Evolutionary conservation across 2,888 invertebrate species (phyloP).

Genomic region (Rapana venosa): DNA sequence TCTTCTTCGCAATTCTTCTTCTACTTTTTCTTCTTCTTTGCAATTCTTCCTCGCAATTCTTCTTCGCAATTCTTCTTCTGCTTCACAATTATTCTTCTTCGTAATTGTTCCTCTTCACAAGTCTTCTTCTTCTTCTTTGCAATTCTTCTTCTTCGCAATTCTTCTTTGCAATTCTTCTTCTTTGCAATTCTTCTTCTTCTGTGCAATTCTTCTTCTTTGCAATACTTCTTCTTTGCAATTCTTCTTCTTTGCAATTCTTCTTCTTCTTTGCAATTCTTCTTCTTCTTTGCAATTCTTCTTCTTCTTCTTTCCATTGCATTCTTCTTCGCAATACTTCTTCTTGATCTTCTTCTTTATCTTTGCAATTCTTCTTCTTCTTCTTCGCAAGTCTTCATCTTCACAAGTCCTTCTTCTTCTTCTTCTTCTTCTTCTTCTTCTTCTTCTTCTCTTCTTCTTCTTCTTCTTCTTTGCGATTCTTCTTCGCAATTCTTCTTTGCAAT

Average conservation of each 20-base stretch:
- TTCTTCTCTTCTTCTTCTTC: not conserved
- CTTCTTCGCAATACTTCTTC: too few relatives aligned
- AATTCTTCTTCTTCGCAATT: not conserved
- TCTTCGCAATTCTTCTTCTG: constrained; percentile 30
- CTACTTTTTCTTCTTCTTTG: too few relatives aligned
- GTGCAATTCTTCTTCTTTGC: not conserved
- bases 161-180: too few relatives aligned
- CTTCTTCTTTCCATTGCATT: too few relatives aligned
- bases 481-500: too few relatives aligned
- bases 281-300: constrained; percentile 12
- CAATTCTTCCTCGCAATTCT: too few relatives aligned
- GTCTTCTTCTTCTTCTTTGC: not conserved
- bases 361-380: not conserved
- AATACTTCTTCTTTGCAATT: not conserved
- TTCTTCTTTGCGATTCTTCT: constrained; percentile 23
- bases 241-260: not conserved
- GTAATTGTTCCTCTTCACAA: too few relatives aligned
- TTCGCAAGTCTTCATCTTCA: not conserved
- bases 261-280: not conserved
- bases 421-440: constrained; percentile 10
- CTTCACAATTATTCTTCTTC: not conserved
- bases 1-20: constrained; percentile 8
- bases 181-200: not conserved
- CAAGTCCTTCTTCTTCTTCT: too few relatives aligned
- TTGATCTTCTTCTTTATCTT: not conserved